Percentiles rank a stretch among this genome's conserved stretches.
phyloP scores from a whole-genome alignment of 1,140 invertebrate species.

The Paralvinella palmiformis region DNA sequence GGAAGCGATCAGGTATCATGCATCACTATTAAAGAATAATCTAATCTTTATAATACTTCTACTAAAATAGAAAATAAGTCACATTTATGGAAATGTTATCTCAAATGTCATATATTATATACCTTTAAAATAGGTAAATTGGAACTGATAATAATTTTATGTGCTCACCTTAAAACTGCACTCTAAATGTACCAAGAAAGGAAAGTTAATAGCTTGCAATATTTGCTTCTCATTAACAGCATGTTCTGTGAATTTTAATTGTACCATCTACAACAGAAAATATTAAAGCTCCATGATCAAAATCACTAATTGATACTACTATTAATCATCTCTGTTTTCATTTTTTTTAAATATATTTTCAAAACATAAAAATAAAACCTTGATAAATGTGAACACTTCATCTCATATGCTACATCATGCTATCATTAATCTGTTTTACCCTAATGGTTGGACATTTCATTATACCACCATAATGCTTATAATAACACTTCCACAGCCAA shows the following conservation, averaged over 20 bases:
- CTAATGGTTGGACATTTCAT: no score
- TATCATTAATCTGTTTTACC: no score
- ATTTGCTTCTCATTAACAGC: slow-evolving; percentile 97
- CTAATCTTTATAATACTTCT: not conserved
- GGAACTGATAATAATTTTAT: no score
- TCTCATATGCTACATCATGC: no score
- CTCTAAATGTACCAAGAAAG: slow-evolving; percentile 91
- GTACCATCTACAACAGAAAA: slow-evolving; percentile 64
- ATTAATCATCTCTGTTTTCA: not conserved
- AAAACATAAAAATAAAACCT: no score
- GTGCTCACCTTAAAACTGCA: slow-evolving; percentile 82
- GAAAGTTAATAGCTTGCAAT: slow-evolving; percentile 93
- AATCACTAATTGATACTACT: not conserved
- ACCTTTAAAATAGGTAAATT: no score
- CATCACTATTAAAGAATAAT: not conserved
- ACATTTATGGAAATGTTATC: slow-evolving; percentile 2
- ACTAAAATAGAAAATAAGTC: not conserved
- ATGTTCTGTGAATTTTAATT: slow-evolving; percentile 96
- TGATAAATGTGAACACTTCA: no score
- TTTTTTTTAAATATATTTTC: no score
- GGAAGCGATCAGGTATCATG: slow-evolving; percentile 19
- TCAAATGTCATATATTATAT: no score
- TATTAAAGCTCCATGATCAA: not conserved
- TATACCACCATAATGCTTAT: no score
- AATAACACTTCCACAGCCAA: no score